Conservation (phyloP, 2,888 invertebrate species). For the Anagyrus pseudococci region DNA sequence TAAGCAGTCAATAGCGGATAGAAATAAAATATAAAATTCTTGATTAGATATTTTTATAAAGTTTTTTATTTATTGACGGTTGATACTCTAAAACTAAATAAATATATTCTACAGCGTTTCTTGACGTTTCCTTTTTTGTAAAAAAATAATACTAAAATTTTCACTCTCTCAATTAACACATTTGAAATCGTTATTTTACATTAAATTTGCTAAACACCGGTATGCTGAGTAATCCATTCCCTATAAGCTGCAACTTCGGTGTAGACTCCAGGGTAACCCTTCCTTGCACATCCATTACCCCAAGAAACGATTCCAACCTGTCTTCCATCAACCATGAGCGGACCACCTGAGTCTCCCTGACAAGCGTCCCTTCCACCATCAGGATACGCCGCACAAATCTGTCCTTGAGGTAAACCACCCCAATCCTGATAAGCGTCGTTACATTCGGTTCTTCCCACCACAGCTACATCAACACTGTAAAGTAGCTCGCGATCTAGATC, state of each 20-base stretch:
- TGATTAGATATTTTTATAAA: too few relatives aligned
- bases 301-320: conserved; percentile 52
- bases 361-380: conserved; percentile 63
- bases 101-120: too few relatives aligned
- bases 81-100: too few relatives aligned
- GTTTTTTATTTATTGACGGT: too few relatives aligned
- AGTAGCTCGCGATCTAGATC: conserved; percentile 35
- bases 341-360: conserved; percentile 54
- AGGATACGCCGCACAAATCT: conserved; percentile 67
- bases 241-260: conserved; percentile 65
- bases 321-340: conserved; percentile 45
- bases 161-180: too few relatives aligned
- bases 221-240: conserved; percentile 43
- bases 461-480: conserved; percentile 3
- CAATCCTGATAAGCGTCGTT: conserved; percentile 58
- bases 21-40: too few relatives aligned
- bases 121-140: too few relatives aligned
- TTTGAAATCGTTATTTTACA: too few relatives aligned
- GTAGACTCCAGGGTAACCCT: conserved; percentile 61
- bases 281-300: conserved; percentile 66
- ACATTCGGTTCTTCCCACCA: neutral
- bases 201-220: neutral
- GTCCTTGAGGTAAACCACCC: conserved; percentile 50
- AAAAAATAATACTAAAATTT: too few relatives aligned
- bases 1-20: too few relatives aligned